These are phyloP conservation scores for Salvelinus fontinalis DNA, from an alignment of 2,113 vertebrate genomes.

Conservation along the genomic window DNA sequence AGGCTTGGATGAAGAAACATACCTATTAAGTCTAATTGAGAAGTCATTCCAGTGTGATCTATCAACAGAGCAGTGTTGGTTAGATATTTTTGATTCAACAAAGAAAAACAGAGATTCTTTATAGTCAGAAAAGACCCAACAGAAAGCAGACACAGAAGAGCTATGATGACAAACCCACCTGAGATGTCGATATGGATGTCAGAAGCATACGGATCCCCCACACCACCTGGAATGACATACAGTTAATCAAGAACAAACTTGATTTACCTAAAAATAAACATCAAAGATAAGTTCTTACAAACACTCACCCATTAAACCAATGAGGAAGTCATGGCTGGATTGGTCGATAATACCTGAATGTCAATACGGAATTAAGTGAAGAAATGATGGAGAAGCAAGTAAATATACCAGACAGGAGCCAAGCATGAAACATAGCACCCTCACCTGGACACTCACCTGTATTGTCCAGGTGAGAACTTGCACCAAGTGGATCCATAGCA, in stretches of 20 bases:
- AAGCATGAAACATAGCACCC: not conserved
- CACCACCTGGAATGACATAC: constrained; percentile 48
- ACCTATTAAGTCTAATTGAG: constrained; percentile 50
- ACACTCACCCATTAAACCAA: constrained; percentile 62
- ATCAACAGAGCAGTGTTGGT: constrained; percentile 33
- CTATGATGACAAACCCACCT: constrained; percentile 44
- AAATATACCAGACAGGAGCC: not conserved
- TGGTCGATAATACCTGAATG: constrained; percentile 51
- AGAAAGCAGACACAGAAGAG: not conserved
- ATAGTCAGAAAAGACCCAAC: not conserved
- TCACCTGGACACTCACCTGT: constrained; percentile 49
- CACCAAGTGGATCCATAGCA: constrained; percentile 38
- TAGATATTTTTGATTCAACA: not conserved
- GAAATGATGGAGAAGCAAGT: not conserved
- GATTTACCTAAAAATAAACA: not conserved
- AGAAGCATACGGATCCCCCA: constrained; percentile 34
- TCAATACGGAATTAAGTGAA: not conserved
- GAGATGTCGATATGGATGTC: constrained; percentile 37
- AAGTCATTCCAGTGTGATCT: constrained; percentile 41
- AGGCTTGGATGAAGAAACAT: not conserved
- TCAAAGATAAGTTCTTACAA: not conserved
- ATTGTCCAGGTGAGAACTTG: constrained; percentile 52
- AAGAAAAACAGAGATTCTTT: not conserved
- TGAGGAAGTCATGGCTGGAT: constrained; percentile 59
- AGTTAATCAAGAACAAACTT: not conserved